These are phyloP conservation scores for Lathronympha strigana DNA, from an alignment of 2,888 invertebrate species.

Conservation along the genomic window DNA sequence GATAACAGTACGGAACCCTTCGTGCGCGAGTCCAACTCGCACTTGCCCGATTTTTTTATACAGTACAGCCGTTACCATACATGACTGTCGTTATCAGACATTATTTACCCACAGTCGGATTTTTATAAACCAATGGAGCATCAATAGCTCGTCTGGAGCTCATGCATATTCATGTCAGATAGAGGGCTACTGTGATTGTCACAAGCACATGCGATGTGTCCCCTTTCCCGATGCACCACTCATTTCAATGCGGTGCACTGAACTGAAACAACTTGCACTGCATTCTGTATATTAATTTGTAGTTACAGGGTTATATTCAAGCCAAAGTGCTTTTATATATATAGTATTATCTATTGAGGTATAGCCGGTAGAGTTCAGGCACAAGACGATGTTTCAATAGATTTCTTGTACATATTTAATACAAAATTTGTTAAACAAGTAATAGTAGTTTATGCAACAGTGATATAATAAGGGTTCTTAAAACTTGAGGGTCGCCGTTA, in stretches of 20 bases:
- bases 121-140: neutral
- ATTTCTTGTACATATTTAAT: neutral
- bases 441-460: too few species aligned
- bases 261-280: constrained; percentile 1
- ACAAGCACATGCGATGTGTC: constrained; percentile 11
- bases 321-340: neutral
- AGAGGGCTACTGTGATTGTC: constrained; percentile 17
- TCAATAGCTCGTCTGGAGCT: neutral
- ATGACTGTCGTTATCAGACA: too few species aligned
- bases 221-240: neutral
- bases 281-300: neutral
- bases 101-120: neutral
- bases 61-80: too few species aligned
- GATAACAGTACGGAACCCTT: too few species aligned
- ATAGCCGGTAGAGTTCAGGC: neutral
- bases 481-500: too few species aligned
- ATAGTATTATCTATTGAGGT: neutral
- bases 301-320: neutral
- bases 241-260: constrained; percentile 32
- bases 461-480: too few species aligned
- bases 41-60: too few species aligned
- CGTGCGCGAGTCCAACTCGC: too few species aligned
- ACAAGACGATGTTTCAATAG: constrained; percentile 11
- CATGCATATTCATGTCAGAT: constrained; percentile 18
- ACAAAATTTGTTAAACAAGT: neutral